A percentile compares a stretch with the other conserved stretches of the same genome.
These are phyloP conservation scores for Agelastica alni DNA, from an alignment of 2,888 invertebrate species.

Conservation along the genomic window DNA sequence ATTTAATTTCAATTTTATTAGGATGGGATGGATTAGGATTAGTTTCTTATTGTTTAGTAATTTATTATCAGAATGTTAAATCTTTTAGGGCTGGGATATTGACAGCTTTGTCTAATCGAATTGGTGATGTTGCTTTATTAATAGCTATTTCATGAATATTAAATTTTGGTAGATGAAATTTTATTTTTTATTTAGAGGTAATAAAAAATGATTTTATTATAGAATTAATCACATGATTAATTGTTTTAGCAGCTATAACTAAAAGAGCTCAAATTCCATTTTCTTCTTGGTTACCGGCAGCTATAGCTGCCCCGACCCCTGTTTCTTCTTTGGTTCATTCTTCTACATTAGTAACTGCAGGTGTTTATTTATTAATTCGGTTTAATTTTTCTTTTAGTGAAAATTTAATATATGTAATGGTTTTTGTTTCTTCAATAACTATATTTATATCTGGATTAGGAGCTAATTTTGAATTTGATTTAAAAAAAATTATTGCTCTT, in stretches of 20 bases:
- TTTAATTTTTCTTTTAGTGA: conserved; percentile 7
- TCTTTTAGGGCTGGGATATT: conserved; percentile 73
- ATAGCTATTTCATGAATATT: conserved; percentile 47
- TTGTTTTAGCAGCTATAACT: conserved; percentile 64
- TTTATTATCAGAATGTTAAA: conserved; percentile 71
- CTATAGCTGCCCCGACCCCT: conserved; percentile 24
- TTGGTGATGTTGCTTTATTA: conserved; percentile 73
- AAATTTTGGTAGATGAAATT: conserved; percentile 27
- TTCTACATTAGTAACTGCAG: conserved; percentile 57
- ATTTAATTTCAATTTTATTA: conserved; percentile 74
- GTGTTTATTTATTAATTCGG: conserved; percentile 48
- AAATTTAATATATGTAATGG: conserved; percentile 5
- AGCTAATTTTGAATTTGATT: not conserved
- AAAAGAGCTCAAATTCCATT: conserved; percentile 83
- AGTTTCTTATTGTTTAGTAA: conserved; percentile 73
- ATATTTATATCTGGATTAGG: conserved; percentile 12
- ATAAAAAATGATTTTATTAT: conserved; percentile 17
- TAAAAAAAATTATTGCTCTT: conserved; percentile 64
- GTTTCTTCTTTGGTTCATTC: conserved; percentile 26
- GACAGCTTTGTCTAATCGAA: conserved; percentile 73
- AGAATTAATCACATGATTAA: conserved; percentile 20
- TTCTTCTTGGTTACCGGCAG: conserved; percentile 60
- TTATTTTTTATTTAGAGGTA: conserved; percentile 24
- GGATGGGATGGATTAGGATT: conserved; percentile 76
- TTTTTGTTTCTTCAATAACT: conserved; percentile 10